Evolutionary conservation across 2,113 vertebrate species (phyloP).

Genomic region (Morphnarchus princeps): DNA sequence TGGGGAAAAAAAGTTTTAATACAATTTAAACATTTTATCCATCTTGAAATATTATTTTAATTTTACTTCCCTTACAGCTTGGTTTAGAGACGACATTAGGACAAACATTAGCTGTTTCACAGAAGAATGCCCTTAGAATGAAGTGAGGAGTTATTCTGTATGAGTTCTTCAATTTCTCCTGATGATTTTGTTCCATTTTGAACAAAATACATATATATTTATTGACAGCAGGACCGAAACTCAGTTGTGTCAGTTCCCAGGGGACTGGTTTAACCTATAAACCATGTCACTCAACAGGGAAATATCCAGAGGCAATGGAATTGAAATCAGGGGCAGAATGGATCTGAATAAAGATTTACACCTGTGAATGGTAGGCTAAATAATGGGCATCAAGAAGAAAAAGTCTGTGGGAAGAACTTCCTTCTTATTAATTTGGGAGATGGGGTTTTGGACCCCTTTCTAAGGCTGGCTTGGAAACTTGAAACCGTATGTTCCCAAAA

Average conservation of each 20-base stretch:
- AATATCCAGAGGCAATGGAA: neutral
- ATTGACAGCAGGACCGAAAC: neutral
- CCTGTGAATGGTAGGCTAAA: neutral
- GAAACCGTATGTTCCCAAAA: neutral
- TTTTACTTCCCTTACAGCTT: neutral
- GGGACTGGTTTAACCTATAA: neutral
- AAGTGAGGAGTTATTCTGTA: neutral
- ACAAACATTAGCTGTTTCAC: neutral
- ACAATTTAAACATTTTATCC: neutral
- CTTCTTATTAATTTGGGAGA: neutral
- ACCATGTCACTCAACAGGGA: neutral
- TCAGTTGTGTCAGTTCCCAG: neutral
- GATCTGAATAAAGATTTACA: neutral
- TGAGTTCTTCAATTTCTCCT: neutral
- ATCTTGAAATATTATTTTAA: neutral
- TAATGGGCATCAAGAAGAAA: neutral
- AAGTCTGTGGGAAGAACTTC: neutral
- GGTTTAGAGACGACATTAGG: neutral
- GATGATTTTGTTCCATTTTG: neutral
- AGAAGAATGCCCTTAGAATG: neutral
- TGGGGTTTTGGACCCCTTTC: neutral
- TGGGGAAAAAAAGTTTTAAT: neutral
- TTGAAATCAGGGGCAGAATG: neutral
- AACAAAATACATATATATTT: neutral
- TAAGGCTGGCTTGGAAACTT: neutral